Conservation (phyloP, 2,797 vertebrate genomes). For the Oryzias sinensis region DNA sequence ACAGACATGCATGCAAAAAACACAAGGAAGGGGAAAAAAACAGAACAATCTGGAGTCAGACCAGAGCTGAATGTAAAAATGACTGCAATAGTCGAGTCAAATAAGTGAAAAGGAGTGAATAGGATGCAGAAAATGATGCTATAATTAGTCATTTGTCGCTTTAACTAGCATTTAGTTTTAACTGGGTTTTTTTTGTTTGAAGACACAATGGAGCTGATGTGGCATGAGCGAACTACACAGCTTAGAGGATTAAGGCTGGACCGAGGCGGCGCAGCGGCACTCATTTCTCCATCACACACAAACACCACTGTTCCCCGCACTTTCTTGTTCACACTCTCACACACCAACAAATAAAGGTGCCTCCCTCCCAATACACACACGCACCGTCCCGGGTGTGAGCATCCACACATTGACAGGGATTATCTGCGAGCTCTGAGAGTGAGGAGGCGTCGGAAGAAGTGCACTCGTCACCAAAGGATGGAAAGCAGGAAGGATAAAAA, state of each 20-base stretch:
- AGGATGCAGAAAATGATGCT: conserved; percentile 51
- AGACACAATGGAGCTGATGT: conserved; percentile 73
- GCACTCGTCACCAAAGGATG: conserved; percentile 60
- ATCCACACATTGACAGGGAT: conserved; percentile 56
- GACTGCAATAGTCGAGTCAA: conserved; percentile 13
- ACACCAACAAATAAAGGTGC: conserved; percentile 49
- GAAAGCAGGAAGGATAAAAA: conserved; percentile 37
- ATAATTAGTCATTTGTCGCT: conserved; percentile 70
- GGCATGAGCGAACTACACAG: conserved; percentile 71
- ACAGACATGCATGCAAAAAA: conserved; percentile 25
- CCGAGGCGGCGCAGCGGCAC: conserved; percentile 48
- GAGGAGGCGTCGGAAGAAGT: conserved; percentile 67
- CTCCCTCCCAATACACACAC: conserved; percentile 24
- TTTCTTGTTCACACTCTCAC: conserved; percentile 50
- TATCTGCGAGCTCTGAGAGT: conserved; percentile 62
- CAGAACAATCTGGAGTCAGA: conserved; percentile 20
- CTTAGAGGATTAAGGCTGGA: conserved; percentile 72
- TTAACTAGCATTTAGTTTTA: conserved; percentile 71
- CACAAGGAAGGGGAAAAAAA: neutral
- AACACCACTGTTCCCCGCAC: conserved; percentile 26
- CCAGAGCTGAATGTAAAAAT: conserved; percentile 36
- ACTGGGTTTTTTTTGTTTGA: conserved; percentile 64
- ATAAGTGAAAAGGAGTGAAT: conserved; percentile 18
- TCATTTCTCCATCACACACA: conserved; percentile 37
- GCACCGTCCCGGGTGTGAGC: conserved; percentile 21